These are phyloP conservation scores for Polietes domitor DNA, from an alignment of 2,888 invertebrate genomes.

Conservation along the genomic window DNA sequence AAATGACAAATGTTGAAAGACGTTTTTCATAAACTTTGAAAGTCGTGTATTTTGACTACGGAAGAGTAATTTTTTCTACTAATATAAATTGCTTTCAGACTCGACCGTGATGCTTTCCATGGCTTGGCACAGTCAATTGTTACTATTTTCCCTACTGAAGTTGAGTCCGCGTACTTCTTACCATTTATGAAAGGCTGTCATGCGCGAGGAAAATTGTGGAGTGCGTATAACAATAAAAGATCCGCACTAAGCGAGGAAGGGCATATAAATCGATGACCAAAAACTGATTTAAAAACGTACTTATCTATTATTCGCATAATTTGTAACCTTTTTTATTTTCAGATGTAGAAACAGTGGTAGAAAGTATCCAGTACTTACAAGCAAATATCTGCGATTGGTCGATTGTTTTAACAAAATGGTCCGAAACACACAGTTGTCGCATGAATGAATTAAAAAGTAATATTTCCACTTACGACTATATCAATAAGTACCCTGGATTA, in stretches of 20 bases:
- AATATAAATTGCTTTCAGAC: background rate
- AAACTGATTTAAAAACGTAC: background rate
- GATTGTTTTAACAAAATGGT: background rate
- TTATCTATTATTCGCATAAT: background rate
- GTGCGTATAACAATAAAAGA: conserved; percentile 18
- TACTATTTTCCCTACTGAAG: background rate
- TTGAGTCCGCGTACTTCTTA: background rate
- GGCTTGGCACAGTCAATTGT: too few relatives aligned
- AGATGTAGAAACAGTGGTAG: background rate
- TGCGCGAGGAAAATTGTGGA: conserved; percentile 17
- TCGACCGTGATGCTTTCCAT: too few relatives aligned
- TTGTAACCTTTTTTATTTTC: too few relatives aligned
- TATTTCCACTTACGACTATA: too few relatives aligned
- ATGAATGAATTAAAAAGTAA: too few relatives aligned
- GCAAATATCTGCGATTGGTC: conserved; percentile 3
- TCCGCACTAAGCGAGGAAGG: background rate
- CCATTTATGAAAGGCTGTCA: background rate
- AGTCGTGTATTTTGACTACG: too few relatives aligned
- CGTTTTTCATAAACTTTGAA: too few relatives aligned
- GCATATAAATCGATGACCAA: background rate
- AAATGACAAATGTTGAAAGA: too few relatives aligned
- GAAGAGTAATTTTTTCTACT: too few relatives aligned
- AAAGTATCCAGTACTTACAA: background rate
- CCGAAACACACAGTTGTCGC: background rate
- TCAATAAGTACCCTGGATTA: background rate